Base-by-base conservation (phyloP, 1,140 invertebrate species). In the Leptinotarsa texana region DNA sequence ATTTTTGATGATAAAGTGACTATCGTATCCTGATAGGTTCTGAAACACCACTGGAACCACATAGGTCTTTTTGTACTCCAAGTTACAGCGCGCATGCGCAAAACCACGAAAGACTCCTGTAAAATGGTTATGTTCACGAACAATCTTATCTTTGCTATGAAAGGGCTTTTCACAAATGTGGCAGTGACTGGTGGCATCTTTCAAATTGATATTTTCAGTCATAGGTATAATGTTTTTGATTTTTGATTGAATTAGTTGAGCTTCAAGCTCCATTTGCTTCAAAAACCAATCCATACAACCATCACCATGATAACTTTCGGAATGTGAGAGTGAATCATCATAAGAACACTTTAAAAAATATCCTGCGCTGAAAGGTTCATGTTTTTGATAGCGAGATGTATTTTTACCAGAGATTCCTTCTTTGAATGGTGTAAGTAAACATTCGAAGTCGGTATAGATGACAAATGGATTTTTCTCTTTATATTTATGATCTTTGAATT, bases 401-500 rank as follows among this genome's bases (percentile, higher is more conserved):
- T 63, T 24, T 22, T 48, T 18, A 13, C 15, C 57, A 51, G 27
- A 27, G 27, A n/a, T 47, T 42, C n/a, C 51, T 68, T 75, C 74
- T 15, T 47, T 51, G 66, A 27, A 65, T 47, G 74, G 42, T 68
- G 76, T 57, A 21, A 82, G 72, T 13, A 82, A 24, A 67, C 77
- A 81, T 78, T 85, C 82, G 42, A 85, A 78, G 79, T 85, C 80
- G 11, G 80, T 81, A 75, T 85, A 84, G 66, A 85, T 79, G n/a
- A 81, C 74, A 75, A 85, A 83, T 33, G 80, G 80, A 71, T 80
- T 73, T 68, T 72, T 73, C 77, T 80, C 72, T 77, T 76, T 73
- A 49, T 73, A 69, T 63, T 18, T 13, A 74, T 49, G 72, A 48
- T 74, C 48, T 73, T 42, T 63, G 66, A 76, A 74, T 69, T 65